Evolutionary conservation across 2,888 invertebrate species (phyloP).

Genomic region (Lepidochrysops patricia): DNA sequence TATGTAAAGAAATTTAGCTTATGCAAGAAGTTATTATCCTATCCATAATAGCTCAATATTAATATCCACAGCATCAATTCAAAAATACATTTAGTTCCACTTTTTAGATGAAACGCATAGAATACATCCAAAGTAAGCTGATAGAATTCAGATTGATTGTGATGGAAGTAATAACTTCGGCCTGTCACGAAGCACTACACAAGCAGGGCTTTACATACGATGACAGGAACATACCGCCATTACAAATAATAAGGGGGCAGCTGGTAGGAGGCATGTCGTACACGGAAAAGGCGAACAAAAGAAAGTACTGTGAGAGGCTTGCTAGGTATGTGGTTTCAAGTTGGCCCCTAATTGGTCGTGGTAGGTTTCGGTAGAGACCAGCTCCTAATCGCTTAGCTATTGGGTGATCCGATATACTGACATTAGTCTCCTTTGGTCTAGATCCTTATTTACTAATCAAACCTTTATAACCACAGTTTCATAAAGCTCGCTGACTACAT

Average conservation of each 20-base stretch:
- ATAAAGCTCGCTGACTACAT: constrained; percentile 82
- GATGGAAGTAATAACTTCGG: constrained; percentile 66
- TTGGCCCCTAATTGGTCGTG: not conserved
- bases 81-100: not conserved
- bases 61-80: not conserved
- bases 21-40: not conserved
- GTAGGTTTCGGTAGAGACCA: no score
- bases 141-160: constrained; percentile 51
- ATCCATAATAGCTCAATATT: not conserved
- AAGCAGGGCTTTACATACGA: constrained; percentile 86
- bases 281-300: constrained; percentile 89
- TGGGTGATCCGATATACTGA: no score
- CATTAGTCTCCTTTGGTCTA: not conserved
- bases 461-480: constrained; percentile 66
- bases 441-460: not conserved
- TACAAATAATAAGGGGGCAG: constrained; percentile 70
- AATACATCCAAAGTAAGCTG: constrained; percentile 47
- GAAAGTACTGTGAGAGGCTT: constrained; percentile 84
- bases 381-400: no score
- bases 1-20: no score
- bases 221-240: constrained; percentile 74
- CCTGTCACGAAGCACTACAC: constrained; percentile 84
- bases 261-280: constrained; percentile 85
- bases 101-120: constrained; percentile 66
- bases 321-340: constrained; percentile 74